These are phyloP conservation scores for Spodoptera litura DNA, from an alignment of 1,140 invertebrate genomes.

Conservation along the genomic window DNA sequence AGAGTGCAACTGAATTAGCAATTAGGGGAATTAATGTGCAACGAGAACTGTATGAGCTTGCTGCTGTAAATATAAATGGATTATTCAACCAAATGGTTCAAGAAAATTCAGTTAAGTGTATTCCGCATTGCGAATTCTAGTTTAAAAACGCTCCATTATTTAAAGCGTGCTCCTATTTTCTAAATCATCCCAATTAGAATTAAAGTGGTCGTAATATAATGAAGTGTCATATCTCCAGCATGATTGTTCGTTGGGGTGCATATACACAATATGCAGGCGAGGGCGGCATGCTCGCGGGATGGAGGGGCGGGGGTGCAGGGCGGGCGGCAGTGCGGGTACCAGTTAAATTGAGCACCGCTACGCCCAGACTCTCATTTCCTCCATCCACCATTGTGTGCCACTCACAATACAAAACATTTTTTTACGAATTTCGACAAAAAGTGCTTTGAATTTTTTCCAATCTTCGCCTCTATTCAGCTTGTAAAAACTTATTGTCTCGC, in stretches of 20 bases:
- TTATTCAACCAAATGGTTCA: no score
- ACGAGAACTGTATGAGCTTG: background rate
- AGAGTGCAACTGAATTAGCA: conserved; percentile 9
- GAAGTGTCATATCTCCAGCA: conserved; percentile 45
- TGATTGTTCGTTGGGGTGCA: conserved; percentile 49
- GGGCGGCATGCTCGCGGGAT: conserved; percentile 30
- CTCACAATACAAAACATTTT: conserved; percentile 86
- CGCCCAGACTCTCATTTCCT: conserved; percentile 83
- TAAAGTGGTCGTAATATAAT: conserved; percentile 17
- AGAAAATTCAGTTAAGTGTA: conserved; percentile 6
- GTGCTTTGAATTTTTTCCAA: conserved; percentile 85
- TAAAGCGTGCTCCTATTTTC: conserved; percentile 7
- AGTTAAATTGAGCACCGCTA: conserved; percentile 82
- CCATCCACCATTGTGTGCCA: conserved; percentile 81
- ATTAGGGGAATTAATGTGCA: conserved; percentile 5
- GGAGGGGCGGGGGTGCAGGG: conserved; percentile 16
- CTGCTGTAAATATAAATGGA: no score
- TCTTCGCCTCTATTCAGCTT: conserved; percentile 82
- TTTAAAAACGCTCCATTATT: no score
- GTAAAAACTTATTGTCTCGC: conserved; percentile 80
- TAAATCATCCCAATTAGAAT: conserved; percentile 31
- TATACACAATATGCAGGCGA: conserved; percentile 46
- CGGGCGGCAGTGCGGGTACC: conserved; percentile 58
- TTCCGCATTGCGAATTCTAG: background rate
- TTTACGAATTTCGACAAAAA: conserved; percentile 84